These are phyloP conservation scores for Apamea anceps DNA, from an alignment of 2,888 invertebrate species.

Conservation along the genomic window DNA sequence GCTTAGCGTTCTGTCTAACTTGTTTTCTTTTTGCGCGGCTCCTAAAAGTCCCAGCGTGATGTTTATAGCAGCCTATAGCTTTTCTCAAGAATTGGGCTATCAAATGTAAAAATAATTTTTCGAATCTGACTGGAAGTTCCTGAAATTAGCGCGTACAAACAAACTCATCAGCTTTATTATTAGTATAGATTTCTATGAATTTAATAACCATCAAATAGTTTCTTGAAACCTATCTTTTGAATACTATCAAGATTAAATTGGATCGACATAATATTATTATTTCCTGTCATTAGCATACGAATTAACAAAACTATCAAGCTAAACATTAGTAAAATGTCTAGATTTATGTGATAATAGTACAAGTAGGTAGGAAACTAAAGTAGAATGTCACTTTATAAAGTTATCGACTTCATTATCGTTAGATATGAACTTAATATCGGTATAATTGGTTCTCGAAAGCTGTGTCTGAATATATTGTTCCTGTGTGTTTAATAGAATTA, in stretches of 20 bases:
- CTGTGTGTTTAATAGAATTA: not conserved
- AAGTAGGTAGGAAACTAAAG: not conserved
- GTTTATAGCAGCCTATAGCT: too few species aligned
- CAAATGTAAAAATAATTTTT: too few species aligned
- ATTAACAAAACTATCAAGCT: not conserved
- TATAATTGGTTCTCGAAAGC: not conserved
- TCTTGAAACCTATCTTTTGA: not conserved
- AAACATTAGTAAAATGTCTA: slow-evolving; percentile 20
- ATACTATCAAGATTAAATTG: slow-evolving; percentile 12
- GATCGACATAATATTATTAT: slow-evolving; percentile 19
- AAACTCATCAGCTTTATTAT: too few species aligned
- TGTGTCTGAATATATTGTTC: not conserved
- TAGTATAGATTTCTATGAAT: not conserved
- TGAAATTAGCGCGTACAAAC: too few species aligned
- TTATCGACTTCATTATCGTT: slow-evolving; percentile 15
- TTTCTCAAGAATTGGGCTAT: too few species aligned
- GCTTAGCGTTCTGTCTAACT: too few species aligned
- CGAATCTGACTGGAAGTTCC: too few species aligned
- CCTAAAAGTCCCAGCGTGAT: too few species aligned
- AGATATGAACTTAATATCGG: slow-evolving; percentile 5
- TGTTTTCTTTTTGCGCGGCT: too few species aligned
- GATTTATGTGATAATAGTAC: slow-evolving; percentile 6
- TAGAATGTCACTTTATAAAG: slow-evolving; percentile 7
- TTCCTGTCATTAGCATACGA: slow-evolving; percentile 27
- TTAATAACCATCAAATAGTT: not conserved